Evolutionary conservation across 1,140 invertebrate species (phyloP), one percentile per base, ranked within the genome.

Genomic region (Aphidius ervi): DNA sequence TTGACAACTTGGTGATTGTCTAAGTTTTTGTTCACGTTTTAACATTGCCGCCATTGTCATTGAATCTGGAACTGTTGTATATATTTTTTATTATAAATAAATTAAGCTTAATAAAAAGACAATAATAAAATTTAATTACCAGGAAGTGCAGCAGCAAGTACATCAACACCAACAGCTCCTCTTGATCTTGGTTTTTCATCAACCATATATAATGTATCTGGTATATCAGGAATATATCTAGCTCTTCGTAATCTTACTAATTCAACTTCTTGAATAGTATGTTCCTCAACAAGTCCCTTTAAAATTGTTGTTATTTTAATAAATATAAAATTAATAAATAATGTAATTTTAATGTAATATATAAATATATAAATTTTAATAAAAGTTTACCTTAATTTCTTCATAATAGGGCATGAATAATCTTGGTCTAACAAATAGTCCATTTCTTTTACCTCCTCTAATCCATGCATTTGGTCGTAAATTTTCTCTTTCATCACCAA

Each of bases 181-280:
- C 85, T 82, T 46, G 84, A 70, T 64, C 76, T 67, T 16, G 82
- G 79, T 63, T 86, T 85, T 58, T 87, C 85, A 39, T 89, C 86
- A 37, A 96, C 90, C 95, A 97, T 97, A 73, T 97, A 97, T 39
- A 97, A 80, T 3, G 94, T 94, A 77, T 97, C 95, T 0, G 94
- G 94, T 70, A 96, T 95, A 73, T 91, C 87, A 31, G 86, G 85
- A 67, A 84, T 83, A 62, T 87, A 84, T 20, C 87, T 79, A n/a
- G 85, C 83, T 61, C 88, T 81, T 65, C 90, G 83, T 69, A 91
- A 82, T 23, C 89, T 84, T 61, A 92, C 82, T 53, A 91, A 71
- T 70, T 93, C 91, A 43, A 86, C 86, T 74, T 92, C 92, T 68
- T 89, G 87, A 56, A 90, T 85, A 71, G 91, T 82, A 69, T 92